A percentile compares a stretch with the other conserved stretches of the same genome.
Conservation (phyloP, 2,797 vertebrate species). For the Acipenser ruthenus region DNA sequence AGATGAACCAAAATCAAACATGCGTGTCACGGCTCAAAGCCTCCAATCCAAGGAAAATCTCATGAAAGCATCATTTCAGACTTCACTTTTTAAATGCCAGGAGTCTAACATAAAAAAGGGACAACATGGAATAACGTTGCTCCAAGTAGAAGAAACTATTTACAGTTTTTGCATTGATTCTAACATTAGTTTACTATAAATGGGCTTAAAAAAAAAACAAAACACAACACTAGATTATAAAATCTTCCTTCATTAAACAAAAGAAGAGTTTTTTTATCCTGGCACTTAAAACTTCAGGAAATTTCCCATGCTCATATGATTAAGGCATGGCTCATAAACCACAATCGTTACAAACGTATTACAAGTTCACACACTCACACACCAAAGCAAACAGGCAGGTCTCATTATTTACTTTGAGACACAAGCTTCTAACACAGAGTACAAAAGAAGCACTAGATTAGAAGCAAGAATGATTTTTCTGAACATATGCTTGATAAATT, state of each 20-base stretch:
- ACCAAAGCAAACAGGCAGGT: slow-evolving; percentile 1
- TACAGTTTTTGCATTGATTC: too few species aligned
- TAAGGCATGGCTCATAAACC: not conserved
- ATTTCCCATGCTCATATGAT: not conserved
- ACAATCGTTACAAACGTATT: not conserved
- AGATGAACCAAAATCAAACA: slow-evolving; percentile 62
- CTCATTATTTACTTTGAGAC: not conserved
- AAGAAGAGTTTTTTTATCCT: not conserved
- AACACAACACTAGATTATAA: not conserved
- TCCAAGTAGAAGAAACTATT: too few species aligned
- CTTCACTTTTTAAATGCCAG: slow-evolving; percentile 14
- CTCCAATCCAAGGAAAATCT: slow-evolving; percentile 20
- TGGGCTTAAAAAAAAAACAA: not conserved
- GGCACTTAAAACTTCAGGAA: slow-evolving; percentile 9
- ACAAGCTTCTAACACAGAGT: too few species aligned
- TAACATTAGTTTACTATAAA: too few species aligned
- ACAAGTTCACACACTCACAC: not conserved
- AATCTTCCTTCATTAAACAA: not conserved
- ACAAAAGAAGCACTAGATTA: too few species aligned
- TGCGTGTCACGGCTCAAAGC: slow-evolving; percentile 49
- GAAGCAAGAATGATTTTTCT: too few species aligned
- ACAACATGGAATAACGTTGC: too few species aligned
- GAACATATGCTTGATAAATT: too few species aligned
- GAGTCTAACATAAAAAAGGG: not conserved
- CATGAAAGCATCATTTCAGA: slow-evolving; percentile 5